Evolutionary conservation across 2,888 invertebrate species (phyloP).

Genomic region (Macaria notata): DNA sequence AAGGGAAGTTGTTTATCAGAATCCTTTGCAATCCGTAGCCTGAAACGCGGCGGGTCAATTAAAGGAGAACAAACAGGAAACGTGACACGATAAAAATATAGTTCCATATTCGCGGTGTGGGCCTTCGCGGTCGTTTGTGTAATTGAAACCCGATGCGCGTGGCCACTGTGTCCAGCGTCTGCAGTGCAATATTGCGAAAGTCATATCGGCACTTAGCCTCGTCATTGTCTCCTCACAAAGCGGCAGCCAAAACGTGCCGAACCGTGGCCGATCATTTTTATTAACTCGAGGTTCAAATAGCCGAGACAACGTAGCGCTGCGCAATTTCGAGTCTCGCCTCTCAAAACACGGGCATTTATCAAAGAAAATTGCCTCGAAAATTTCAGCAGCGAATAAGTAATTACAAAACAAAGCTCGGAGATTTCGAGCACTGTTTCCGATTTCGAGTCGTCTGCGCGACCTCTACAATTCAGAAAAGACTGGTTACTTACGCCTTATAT

Average conservation of each 20-base stretch:
- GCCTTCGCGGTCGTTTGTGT: slow-evolving; percentile 44
- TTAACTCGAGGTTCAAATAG: slow-evolving; percentile 6
- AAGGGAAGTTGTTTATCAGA: slow-evolving; percentile 9
- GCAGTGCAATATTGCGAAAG: slow-evolving; percentile 44
- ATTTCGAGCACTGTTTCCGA: slow-evolving; percentile 20
- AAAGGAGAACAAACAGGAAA: slow-evolving; percentile 52
- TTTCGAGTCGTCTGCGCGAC: slow-evolving; percentile 29
- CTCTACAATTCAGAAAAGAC: slow-evolving; percentile 41
- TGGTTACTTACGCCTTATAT: slow-evolving; percentile 17
- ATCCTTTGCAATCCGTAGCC: slow-evolving; percentile 3
- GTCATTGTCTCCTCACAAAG: slow-evolving; percentile 3
- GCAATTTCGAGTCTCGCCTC: slow-evolving; percentile 11
- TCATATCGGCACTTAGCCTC: slow-evolving; percentile 20
- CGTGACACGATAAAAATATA: slow-evolving; percentile 38
- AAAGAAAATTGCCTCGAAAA: slow-evolving; percentile 23
- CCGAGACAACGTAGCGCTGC: slow-evolving; percentile 8
- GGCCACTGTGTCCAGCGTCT: slow-evolving; percentile 40
- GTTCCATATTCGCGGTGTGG: slow-evolving; percentile 41
- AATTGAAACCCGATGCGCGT: slow-evolving; percentile 45
- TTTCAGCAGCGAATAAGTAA: slow-evolving; percentile 20
- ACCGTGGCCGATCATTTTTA: slow-evolving; percentile 8
- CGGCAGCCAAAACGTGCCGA: slow-evolving; percentile 30
- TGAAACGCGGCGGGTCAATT: slow-evolving; percentile 31
- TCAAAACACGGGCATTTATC: slow-evolving; percentile 24
- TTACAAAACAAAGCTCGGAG: slow-evolving; percentile 27